Evolutionary conservation across 2,113 vertebrate genomes (phyloP).

Genomic region (Pachyramphus minor): DNA sequence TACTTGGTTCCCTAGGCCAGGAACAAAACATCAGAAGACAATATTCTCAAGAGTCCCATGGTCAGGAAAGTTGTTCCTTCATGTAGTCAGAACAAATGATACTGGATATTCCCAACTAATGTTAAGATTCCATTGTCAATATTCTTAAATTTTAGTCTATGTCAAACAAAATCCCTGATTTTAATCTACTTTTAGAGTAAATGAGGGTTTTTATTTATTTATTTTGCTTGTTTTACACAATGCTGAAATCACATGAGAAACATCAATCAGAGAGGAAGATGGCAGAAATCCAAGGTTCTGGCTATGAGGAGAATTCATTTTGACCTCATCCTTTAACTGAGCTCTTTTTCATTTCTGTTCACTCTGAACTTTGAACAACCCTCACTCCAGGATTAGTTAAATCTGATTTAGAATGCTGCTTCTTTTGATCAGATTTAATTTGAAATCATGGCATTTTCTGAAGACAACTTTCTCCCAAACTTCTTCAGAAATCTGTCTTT

Average conservation of each 20-base stretch:
- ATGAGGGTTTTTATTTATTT: fast-evolving
- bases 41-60: background rate
- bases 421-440: background rate
- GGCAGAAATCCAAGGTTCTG: background rate
- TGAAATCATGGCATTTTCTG: background rate
- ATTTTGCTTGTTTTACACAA: background rate
- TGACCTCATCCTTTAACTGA: background rate
- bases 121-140: background rate
- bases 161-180: background rate
- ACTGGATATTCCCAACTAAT: background rate
- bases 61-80: background rate
- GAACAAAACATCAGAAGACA: background rate
- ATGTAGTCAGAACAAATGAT: background rate
- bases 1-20: background rate
- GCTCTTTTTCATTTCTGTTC: background rate
- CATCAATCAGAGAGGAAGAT: background rate
- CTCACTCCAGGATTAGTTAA: background rate
- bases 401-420: background rate
- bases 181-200: background rate
- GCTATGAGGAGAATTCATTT: background rate
- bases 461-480: background rate
- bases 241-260: background rate
- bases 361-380: background rate
- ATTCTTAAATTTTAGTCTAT: background rate
- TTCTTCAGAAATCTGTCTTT: background rate